Evolutionary conservation across 2,888 invertebrate genomes (phyloP).

Genomic region (Polydrusus cervinus): DNA sequence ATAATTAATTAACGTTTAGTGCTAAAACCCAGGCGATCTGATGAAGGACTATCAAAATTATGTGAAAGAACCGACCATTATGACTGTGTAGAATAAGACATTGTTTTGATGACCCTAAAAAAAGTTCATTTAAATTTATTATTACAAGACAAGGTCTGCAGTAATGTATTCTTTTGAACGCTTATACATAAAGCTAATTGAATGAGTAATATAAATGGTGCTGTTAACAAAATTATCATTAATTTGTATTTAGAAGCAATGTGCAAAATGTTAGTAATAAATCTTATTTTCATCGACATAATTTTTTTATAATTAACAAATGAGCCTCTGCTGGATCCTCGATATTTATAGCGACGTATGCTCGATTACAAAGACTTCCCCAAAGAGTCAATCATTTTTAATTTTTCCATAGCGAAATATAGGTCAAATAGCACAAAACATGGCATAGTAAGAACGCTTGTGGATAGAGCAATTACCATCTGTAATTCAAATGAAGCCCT

Average conservation of each 20-base stretch:
- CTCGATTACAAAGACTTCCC: no score
- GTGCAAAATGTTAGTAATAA: not conserved
- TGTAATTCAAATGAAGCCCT: no score
- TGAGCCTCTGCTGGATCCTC: no score
- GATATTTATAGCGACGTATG: no score
- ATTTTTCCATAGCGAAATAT: no score
- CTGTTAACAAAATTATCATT: not conserved
- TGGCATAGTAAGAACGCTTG: no score
- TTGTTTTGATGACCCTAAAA: constrained; percentile 49
- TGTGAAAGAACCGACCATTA: constrained; percentile 11
- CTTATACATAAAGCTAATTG: not conserved
- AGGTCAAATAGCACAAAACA: no score
- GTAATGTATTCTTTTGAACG: constrained; percentile 22
- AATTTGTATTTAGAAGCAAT: not conserved
- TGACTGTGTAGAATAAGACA: no score
- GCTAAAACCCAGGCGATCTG: not conserved
- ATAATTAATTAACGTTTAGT: no score
- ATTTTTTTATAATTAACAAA: no score
- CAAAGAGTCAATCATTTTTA: no score
- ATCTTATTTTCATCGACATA: not conserved
- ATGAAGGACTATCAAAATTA: not conserved
- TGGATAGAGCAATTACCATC: no score
- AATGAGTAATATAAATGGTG: not conserved
- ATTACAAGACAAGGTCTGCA: constrained; percentile 41
- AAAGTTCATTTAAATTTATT: constrained; percentile 48